Evolutionary conservation across 2,113 vertebrate species (phyloP).

Genomic region (Calidris pygmaea): DNA sequence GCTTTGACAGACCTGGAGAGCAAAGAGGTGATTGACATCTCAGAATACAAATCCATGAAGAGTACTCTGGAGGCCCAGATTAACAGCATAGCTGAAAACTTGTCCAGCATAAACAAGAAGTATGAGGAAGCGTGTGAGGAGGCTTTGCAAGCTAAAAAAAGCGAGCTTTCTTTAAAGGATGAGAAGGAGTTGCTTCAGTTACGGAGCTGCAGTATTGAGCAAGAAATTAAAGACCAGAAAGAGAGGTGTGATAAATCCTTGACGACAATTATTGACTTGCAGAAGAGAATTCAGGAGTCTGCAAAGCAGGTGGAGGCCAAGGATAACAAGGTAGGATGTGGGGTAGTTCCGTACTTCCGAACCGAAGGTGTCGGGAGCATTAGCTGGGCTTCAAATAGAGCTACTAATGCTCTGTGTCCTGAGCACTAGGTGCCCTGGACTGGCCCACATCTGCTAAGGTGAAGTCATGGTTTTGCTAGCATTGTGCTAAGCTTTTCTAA

Average conservation of each 20-base stretch:
- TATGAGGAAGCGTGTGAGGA: constrained; percentile 78
- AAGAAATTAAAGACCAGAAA: constrained; percentile 89
- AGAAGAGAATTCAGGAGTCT: constrained; percentile 90
- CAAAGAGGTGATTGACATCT: constrained; percentile 74
- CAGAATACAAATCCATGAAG: constrained; percentile 76
- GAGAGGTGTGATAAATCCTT: constrained; percentile 87
- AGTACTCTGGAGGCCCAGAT: constrained; percentile 81
- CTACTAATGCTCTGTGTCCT: neutral
- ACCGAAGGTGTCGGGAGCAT: neutral
- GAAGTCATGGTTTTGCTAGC: neutral
- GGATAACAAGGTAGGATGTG: constrained; percentile 88
- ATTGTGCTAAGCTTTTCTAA: neutral
- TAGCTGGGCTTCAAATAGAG: neutral
- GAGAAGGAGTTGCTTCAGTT: constrained; percentile 82
- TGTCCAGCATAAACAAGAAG: constrained; percentile 74
- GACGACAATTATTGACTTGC: constrained; percentile 85
- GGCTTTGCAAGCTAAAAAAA: constrained; percentile 70
- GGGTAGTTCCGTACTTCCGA: neutral
- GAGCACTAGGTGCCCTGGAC: neutral
- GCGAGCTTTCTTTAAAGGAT: constrained; percentile 67
- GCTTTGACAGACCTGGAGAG: constrained; percentile 75
- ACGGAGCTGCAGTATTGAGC: constrained; percentile 82
- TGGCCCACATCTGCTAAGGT: neutral
- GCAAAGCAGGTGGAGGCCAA: constrained; percentile 91
- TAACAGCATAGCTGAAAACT: constrained; percentile 65